Evolutionary conservation across 23 tunicate species (phyloP).

Genomic region (Trididemnum nubilum): DNA sequence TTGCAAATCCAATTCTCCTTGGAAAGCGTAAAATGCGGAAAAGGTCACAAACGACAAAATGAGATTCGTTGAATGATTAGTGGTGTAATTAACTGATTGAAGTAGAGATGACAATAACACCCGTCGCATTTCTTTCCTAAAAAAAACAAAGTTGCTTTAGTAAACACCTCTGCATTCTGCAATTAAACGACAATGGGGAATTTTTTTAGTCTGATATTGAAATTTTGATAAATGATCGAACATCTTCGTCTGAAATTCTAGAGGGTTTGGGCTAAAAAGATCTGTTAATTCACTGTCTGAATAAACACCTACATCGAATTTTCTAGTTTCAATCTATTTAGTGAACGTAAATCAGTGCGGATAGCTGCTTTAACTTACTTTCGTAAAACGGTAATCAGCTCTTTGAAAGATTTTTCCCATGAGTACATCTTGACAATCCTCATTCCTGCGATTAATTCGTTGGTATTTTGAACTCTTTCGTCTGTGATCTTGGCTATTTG

Average conservation of each 20-base stretch:
- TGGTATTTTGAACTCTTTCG: constrained; percentile 53
- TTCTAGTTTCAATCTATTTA: no score
- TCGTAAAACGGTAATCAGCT: constrained; percentile 24
- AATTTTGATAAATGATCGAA: no score
- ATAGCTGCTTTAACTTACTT: constrained; percentile 42
- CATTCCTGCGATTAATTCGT: constrained; percentile 75
- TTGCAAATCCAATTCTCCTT: not conserved
- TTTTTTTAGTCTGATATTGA: no score
- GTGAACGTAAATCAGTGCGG: no score
- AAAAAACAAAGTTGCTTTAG: no score
- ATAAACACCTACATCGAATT: no score
- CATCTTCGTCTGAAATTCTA: no score
- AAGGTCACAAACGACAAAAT: constrained; percentile 13
- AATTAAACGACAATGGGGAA: no score
- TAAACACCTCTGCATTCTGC: no score
- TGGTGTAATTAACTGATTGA: constrained; percentile 3
- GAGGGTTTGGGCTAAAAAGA: no score
- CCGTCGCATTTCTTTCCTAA: constrained; percentile 16
- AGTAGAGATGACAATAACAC: not conserved
- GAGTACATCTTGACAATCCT: constrained; percentile 81
- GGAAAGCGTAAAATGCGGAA: not conserved
- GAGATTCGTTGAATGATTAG: not conserved
- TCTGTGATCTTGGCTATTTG: constrained; percentile 38
- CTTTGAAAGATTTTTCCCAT: constrained; percentile 76
- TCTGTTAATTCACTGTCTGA: no score